phyloP scores from a whole-genome alignment of 2,797 vertebrate genomes.

The Phyllotis vaccarum region DNA sequence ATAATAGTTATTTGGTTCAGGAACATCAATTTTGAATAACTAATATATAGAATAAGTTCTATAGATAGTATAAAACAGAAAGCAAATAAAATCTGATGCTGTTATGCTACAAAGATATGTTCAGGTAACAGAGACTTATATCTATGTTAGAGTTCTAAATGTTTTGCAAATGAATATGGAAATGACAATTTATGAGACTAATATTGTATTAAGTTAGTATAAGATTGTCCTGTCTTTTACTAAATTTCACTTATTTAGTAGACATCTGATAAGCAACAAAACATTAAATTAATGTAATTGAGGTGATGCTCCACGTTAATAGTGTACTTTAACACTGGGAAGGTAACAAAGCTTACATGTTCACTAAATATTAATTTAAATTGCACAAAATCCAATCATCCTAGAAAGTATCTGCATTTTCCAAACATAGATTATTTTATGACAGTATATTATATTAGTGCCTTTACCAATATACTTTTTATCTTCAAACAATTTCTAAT shows the following conservation, averaged over 20 bases:
- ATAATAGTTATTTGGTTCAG: neutral
- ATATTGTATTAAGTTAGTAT: neutral
- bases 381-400: neutral
- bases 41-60: neutral
- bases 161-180: neutral
- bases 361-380: slow-evolving; percentile 22
- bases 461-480: neutral
- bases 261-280: neutral
- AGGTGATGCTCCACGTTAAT: neutral
- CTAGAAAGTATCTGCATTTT: neutral
- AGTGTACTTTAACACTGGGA: neutral
- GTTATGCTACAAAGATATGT: neutral
- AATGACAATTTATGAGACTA: neutral
- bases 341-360: neutral
- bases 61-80: neutral
- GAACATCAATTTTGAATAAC: neutral
- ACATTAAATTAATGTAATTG: neutral
- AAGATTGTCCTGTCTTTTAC: neutral
- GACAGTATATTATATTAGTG: slow-evolving; percentile 13
- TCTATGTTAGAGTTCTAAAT: neutral
- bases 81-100: neutral
- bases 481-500: neutral
- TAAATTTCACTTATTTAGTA: slow-evolving; percentile 1
- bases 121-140: neutral
- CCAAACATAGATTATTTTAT: neutral